A percentile compares a stretch with the other conserved stretches of the same genome.
phyloP scores from a whole-genome alignment of 92 coral and sea anemone species.

The Bergia sp. region DNA sequence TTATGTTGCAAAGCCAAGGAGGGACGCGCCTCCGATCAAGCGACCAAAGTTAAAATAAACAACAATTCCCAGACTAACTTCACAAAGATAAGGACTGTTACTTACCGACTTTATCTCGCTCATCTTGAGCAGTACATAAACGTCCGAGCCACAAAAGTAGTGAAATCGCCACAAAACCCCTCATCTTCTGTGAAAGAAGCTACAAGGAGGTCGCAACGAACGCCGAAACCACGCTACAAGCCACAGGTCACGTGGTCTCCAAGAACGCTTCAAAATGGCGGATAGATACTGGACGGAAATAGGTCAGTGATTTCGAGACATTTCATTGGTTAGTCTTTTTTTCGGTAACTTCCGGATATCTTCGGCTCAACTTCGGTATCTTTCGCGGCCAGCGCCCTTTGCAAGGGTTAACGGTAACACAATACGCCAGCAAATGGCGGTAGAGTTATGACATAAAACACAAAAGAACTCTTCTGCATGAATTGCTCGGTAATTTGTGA shows the following conservation, averaged over 20 bases:
- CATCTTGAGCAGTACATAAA: slow-evolving; percentile 28
- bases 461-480: background rate
- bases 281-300: background rate
- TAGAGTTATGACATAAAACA: background rate
- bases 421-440: slow-evolving; percentile 42
- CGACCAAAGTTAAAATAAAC: background rate
- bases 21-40: slow-evolving; percentile 37
- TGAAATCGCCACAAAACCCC: slow-evolving; percentile 43
- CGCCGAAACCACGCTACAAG: slow-evolving; percentile 47
- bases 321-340: slow-evolving; percentile 8
- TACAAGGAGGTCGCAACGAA: slow-evolving; percentile 33
- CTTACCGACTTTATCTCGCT: slow-evolving; percentile 37
- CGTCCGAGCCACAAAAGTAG: slow-evolving; percentile 40
- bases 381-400: slow-evolving; percentile 38
- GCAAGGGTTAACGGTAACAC: slow-evolving; percentile 14
- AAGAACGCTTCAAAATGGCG: slow-evolving; percentile 19
- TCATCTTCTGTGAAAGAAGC: slow-evolving; percentile 12
- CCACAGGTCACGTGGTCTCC: slow-evolving; percentile 43
- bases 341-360: slow-evolving; percentile 17
- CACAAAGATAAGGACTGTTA: background rate
- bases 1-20: no score
- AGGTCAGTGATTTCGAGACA: background rate
- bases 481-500: background rate
- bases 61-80: background rate
- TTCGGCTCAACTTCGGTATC: slow-evolving; percentile 30